phyloP scores from a whole-genome alignment of 2,888 invertebrate species.

The Hypercompe scribonia region DNA sequence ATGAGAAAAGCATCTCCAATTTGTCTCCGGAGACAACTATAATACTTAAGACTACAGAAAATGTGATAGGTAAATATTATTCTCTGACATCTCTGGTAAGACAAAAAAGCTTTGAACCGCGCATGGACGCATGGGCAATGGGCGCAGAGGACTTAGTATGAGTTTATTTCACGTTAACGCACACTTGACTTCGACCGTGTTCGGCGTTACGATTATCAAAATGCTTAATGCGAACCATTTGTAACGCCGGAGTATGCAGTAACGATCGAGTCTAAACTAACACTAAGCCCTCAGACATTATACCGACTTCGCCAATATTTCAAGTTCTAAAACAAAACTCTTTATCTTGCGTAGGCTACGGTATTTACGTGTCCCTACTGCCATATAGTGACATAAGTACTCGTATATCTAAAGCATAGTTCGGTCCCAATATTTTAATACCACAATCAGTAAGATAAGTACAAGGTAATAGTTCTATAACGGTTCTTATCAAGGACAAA shows the following conservation, averaged over 20 bases:
- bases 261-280: too few relatives aligned
- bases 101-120: too few relatives aligned
- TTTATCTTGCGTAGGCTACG: not conserved
- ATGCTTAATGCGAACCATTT: too few relatives aligned
- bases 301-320: not conserved
- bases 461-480: conserved; percentile 43
- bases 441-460: conserved; percentile 38
- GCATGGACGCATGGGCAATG: too few relatives aligned
- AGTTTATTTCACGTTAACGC: too few relatives aligned
- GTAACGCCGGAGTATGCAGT: too few relatives aligned
- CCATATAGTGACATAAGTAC: not conserved
- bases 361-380: not conserved
- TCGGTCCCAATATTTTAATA: conserved; percentile 23
- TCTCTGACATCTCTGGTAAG: not conserved
- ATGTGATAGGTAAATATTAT: too few relatives aligned
- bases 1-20: not conserved
- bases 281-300: not conserved
- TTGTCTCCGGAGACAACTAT: not conserved
- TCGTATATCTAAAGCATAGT: conserved; percentile 3
- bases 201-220: too few relatives aligned
- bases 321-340: not conserved
- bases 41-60: not conserved
- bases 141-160: too few relatives aligned
- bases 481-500: conserved; percentile 42
- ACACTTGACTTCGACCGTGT: too few relatives aligned